phyloP scores from a whole-genome alignment of 2,113 vertebrate species.

The Tauraco erythrolophus region DNA sequence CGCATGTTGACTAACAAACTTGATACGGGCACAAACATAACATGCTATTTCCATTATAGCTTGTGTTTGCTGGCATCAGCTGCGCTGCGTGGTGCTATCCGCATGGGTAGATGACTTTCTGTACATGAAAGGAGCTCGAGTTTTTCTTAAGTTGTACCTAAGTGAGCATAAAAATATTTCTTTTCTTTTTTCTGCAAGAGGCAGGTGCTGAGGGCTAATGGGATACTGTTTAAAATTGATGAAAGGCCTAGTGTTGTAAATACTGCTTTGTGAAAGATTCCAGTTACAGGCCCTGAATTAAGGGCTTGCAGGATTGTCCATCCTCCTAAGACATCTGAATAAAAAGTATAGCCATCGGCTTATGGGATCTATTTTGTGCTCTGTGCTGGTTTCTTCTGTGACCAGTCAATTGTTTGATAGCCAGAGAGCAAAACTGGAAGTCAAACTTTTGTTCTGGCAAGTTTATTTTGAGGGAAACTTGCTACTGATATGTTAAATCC shows the following conservation, averaged over 20 bases:
- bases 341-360: not conserved
- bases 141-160: not conserved
- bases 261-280: not conserved
- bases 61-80: not conserved
- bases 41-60: not conserved
- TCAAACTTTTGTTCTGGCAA: not conserved
- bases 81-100: not conserved
- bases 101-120: not conserved
- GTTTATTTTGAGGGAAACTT: not conserved
- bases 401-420: not conserved
- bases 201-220: conserved; percentile 4
- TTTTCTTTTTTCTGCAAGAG: not conserved
- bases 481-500: not conserved
- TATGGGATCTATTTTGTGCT: not conserved
- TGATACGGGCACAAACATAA: accelerated
- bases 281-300: not conserved
- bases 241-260: not conserved
- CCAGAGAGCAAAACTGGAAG: not conserved
- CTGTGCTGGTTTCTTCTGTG: not conserved
- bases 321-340: not conserved
- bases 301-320: not conserved
- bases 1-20: not conserved
- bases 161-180: not conserved
- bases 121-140: not conserved
- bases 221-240: not conserved